Conservation (phyloP, 2,888 invertebrate genomes). For the Monoplex corrugatus region DNA sequence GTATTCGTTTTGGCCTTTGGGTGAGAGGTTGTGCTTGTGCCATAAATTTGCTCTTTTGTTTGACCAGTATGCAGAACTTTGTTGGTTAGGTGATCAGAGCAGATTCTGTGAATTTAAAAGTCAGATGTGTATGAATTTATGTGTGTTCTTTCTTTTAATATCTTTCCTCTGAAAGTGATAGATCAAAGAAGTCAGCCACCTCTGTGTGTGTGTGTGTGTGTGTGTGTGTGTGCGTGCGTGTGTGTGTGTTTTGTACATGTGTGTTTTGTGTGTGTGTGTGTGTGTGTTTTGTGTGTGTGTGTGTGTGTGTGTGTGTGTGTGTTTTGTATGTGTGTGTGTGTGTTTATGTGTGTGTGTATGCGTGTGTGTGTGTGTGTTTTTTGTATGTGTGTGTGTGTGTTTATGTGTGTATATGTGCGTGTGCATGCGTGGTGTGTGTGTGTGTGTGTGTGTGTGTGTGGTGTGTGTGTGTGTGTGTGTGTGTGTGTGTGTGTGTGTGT, state of each 20-base stretch:
- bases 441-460: no score
- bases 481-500: no score
- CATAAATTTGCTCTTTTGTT: background rate
- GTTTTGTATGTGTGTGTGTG: background rate
- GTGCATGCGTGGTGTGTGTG: no score
- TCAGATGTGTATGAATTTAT: background rate
- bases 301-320: background rate
- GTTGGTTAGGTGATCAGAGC: background rate
- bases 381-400: background rate
- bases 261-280: background rate
- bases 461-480: no score
- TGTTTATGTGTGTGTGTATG: background rate
- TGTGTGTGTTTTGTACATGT: background rate
- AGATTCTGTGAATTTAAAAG: background rate
- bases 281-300: no score
- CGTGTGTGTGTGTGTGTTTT: background rate
- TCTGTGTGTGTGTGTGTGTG: constrained; percentile 24
- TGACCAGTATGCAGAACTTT: background rate
- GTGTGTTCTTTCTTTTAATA: no score
- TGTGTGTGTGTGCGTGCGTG: background rate
- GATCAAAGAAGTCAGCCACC: background rate
- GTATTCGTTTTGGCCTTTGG: background rate
- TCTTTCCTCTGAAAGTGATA: background rate
- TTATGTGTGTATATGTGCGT: background rate
- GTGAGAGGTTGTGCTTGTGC: no score